A percentile compares a stretch with the other conserved stretches of the same genome.
phyloP scores from a whole-genome alignment of 2,888 invertebrate species.

The Amphipoea lucens region DNA sequence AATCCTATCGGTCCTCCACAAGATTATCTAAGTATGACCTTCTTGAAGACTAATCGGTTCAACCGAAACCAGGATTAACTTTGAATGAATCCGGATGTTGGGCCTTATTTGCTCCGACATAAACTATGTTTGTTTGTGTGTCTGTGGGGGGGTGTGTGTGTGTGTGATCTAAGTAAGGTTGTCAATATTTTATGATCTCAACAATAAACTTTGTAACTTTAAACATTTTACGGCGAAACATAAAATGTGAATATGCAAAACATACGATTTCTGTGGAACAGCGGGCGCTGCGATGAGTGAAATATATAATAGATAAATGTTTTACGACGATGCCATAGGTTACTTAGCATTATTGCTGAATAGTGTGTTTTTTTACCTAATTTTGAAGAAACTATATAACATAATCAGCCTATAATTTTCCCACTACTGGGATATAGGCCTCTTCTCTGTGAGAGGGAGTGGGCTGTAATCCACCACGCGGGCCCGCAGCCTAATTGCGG shows the following conservation, averaged over 20 bases:
- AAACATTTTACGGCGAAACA: conserved; percentile 83
- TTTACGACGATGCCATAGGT: conserved; percentile 3
- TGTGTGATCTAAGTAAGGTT: conserved; percentile 46
- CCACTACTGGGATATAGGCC: too few relatives aligned
- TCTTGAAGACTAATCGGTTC: conserved; percentile 55
- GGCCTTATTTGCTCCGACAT: conserved; percentile 21
- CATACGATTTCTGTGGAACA: conserved; percentile 69
- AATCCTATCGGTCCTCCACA: conserved; percentile 29
- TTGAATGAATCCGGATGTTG: conserved; percentile 58
- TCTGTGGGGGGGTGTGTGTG: not conserved
- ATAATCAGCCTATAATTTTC: too few relatives aligned
- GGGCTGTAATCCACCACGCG: too few relatives aligned
- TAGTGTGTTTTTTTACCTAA: not conserved
- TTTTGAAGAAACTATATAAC: too few relatives aligned
- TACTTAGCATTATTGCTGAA: conserved; percentile 9
- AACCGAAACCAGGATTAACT: conserved; percentile 59
- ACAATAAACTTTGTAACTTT: conserved; percentile 83
- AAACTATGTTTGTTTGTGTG: not conserved
- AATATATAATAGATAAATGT: conserved; percentile 33
- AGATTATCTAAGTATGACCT: conserved; percentile 54
- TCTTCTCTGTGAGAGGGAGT: too few relatives aligned
- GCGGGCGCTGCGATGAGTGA: conserved; percentile 54
- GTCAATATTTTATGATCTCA: conserved; percentile 76
- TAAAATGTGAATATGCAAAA: conserved; percentile 82
- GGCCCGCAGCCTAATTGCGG: too few relatives aligned